Conservation (phyloP, 2,888 invertebrate species). For the Dolichopus griseipennis region DNA sequence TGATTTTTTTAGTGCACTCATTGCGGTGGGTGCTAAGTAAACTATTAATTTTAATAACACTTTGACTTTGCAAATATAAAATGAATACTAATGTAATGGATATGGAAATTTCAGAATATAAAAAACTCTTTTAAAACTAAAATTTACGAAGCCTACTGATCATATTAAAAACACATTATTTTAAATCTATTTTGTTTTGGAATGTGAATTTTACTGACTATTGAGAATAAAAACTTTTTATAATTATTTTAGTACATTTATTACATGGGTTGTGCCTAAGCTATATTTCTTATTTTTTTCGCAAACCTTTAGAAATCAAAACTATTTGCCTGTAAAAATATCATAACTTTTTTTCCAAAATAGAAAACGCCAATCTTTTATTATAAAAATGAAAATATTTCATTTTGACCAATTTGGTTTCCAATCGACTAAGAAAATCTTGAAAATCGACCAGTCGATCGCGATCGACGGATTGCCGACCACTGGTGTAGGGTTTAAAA, state of each 20-base stretch:
- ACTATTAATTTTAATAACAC: constrained; percentile 6
- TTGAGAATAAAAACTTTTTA: constrained; percentile 8
- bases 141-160: constrained; percentile 7
- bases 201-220: constrained; percentile 8
- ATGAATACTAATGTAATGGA: constrained; percentile 8
- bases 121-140: constrained; percentile 7
- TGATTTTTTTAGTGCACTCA: neutral
- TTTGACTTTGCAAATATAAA: constrained; percentile 8
- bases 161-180: neutral
- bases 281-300: constrained; percentile 7
- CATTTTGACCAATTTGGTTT: neutral
- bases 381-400: constrained; percentile 7
- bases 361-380: constrained; percentile 8
- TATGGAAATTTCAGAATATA: constrained; percentile 2
- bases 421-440: constrained; percentile 1
- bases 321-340: constrained; percentile 8
- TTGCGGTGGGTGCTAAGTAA: constrained; percentile 8
- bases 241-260: constrained; percentile 8
- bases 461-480: constrained; percentile 3
- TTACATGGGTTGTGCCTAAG: constrained; percentile 8
- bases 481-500: too few relatives aligned
- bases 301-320: constrained; percentile 7
- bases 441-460: constrained; percentile 4
- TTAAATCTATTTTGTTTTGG: constrained; percentile 7
- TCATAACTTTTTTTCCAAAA: constrained; percentile 8